Evolutionary conservation across 1,140 invertebrate genomes (phyloP), one percentile per base, ranked within the genome.

Genomic region (Drosophila nebulosa): DNA sequence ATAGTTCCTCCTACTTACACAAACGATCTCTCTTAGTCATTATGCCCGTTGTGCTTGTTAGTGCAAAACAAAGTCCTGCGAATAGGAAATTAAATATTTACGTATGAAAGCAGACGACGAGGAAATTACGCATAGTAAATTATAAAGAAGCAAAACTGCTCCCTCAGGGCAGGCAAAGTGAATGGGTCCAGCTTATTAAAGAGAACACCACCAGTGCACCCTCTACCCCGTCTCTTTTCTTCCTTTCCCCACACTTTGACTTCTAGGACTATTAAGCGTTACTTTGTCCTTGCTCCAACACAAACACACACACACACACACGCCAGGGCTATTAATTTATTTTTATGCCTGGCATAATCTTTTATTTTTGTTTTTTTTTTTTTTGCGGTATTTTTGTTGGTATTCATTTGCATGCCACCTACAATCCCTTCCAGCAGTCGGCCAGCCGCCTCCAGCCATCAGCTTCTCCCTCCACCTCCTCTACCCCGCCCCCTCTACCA

Each of bases 321-420:
- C 71, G 59, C 71, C 35, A 69, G 42, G 67, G 71, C 75, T 71
- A 88, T 86, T 86, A 86, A 86, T 83, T 86, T 83, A 76, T 88
- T 86, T 84, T 88, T 88, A 88, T 88, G 83, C 78, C 60, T 69
- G 39, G 74, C 81, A 83, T 86, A 86, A 86, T 88, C 85, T 83
- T 81, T 64, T 62, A 26, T 56, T 64, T 79, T 52, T 65, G 53
- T 58, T 63, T 61, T 24, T 55, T 59, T 78, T 52, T 65, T 58
- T 63, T 58, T 62, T 77, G 79, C 76, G 46, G 39, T 60, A 62
- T 74, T 60, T 60, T 67, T 69, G 55, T 74, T 75, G 51, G 60
- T 71, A 35, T 70, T 79, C 59, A 67, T 75, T 75, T 76, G 72
- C 72, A 75, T 75, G 39, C 63, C 64, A 22, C 71, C 9, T 46